Percentiles rank a stretch among this genome's conserved stretches.
phyloP scores from a whole-genome alignment of 1,140 invertebrate species.

The Monomorium pharaonis region DNA sequence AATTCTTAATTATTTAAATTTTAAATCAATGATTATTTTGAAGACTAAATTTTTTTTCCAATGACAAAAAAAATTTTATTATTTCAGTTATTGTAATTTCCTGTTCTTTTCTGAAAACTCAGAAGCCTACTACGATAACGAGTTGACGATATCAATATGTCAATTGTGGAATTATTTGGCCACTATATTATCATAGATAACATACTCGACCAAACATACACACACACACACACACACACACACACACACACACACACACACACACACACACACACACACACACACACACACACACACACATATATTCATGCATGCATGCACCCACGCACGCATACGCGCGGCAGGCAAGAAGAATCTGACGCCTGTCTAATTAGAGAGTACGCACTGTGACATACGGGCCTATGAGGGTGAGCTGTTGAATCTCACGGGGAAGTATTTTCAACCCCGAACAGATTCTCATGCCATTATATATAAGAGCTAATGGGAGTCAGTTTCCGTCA shows the following conservation, averaged over 20 bases:
- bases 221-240: no score
- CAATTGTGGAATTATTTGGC: not conserved
- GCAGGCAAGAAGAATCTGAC: not conserved
- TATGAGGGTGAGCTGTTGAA: conserved; percentile 65
- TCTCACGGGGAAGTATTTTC: conserved; percentile 65
- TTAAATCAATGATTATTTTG: conserved; percentile 10
- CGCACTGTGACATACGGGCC: conserved; percentile 70
- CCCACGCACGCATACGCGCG: not conserved
- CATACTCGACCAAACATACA: not conserved
- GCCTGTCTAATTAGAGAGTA: conserved; percentile 59
- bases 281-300: no score
- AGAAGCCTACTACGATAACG: not conserved
- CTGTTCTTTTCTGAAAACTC: not conserved
- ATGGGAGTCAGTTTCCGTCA: conserved; percentile 73
- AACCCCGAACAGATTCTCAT: conserved; percentile 77
- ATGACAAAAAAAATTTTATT: not conserved
- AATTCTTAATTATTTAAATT: not conserved
- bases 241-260: no score
- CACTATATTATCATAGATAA: not conserved
- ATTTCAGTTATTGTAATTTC: not conserved
- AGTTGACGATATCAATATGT: conserved; percentile 20
- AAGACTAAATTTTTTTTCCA: not conserved
- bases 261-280: not conserved
- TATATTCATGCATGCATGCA: no score
- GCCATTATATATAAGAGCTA: conserved; percentile 75